Evolutionary conservation across 2,797 vertebrate genomes (phyloP), one percentile per base, ranked within the genome.

Genomic region (Siniperca undulata): DNA sequence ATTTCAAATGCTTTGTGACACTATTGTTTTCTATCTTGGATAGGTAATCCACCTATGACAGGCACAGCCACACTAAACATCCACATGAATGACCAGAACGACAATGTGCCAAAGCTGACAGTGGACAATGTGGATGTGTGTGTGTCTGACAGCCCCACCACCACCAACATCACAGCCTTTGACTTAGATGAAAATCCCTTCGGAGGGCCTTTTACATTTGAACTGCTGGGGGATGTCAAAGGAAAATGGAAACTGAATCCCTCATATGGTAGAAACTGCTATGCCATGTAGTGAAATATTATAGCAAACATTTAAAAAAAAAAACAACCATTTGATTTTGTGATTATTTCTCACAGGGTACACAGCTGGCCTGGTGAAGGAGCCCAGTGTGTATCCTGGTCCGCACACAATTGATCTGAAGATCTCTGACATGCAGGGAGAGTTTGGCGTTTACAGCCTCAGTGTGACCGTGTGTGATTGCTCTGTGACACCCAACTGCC

Each of bases 131-230:
- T 95, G 64, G 81, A 86, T 7, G 30, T 93, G 44, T 95, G 95
- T 61, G 5, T 90, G 30, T 92, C 86, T 14, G 86, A 94, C 2
- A 16, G 66, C 17, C 78, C 88, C 52, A 85, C 73, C 24, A 70
- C 74, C 19, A 78, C 85, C 38, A 89, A 84, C 74, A 90, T 95
- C 70, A 86, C 91, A 20, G 93, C 94, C 46, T 77, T 81, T 72
- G 95, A 95, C 87, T 80, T 48, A 56, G 95, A 96, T 70, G 68
- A 68, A 11, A 42, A 60, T 7, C 95, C 93, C 0, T 95, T 82
- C 0, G 90, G 85, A 42, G 95, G 94, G 4, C 95, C 95, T 20
- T 96, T 95, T 75, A 80, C 5, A 2, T 94, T 96, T 83, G 58
- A 94, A 46, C 52, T 95, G 0, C 59, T 93, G 17, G 93, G 92